Evolutionary conservation across 1,140 invertebrate genomes (phyloP).

Genomic region (Heliconius melpomene): DNA sequence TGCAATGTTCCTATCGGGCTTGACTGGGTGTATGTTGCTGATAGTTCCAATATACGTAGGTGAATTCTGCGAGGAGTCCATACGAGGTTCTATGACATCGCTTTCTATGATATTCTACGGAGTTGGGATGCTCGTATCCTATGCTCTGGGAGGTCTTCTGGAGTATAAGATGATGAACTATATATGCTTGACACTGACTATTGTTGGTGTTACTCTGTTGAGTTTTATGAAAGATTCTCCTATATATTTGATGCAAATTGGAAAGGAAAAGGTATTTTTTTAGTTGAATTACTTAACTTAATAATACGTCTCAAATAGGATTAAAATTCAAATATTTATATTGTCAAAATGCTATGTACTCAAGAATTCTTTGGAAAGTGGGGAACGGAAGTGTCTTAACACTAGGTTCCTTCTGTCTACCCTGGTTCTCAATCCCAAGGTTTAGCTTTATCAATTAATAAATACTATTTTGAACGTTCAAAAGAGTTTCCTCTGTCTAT

Average conservation of each 20-base stretch:
- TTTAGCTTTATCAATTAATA: too few species aligned
- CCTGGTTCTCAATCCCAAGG: too few species aligned
- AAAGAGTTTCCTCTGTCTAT: too few species aligned
- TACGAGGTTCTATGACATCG: slow-evolving; percentile 58
- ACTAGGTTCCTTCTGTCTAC: too few species aligned
- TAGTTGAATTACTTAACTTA: neutral
- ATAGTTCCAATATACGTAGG: slow-evolving; percentile 53
- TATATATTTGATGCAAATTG: slow-evolving; percentile 52
- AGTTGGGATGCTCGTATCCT: slow-evolving; percentile 56
- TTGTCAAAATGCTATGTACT: too few species aligned
- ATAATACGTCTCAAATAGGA: too few species aligned
- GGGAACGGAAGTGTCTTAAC: too few species aligned
- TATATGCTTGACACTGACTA: slow-evolving; percentile 42
- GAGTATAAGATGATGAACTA: slow-evolving; percentile 57
- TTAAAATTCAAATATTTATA: too few species aligned
- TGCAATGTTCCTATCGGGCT: slow-evolving; percentile 54
- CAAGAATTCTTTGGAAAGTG: too few species aligned
- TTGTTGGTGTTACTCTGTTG: slow-evolving; percentile 39
- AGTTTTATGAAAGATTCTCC: slow-evolving; percentile 55
- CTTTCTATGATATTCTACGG: slow-evolving; percentile 53
- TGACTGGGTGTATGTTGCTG: slow-evolving; percentile 47
- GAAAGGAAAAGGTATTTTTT: slow-evolving; percentile 51
- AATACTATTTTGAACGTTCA: too few species aligned
- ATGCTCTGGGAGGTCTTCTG: slow-evolving; percentile 51
- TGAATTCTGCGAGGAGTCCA: slow-evolving; percentile 60